phyloP scores from a whole-genome alignment of 2,113 vertebrate species.

The Pterocles orientalis region DNA sequence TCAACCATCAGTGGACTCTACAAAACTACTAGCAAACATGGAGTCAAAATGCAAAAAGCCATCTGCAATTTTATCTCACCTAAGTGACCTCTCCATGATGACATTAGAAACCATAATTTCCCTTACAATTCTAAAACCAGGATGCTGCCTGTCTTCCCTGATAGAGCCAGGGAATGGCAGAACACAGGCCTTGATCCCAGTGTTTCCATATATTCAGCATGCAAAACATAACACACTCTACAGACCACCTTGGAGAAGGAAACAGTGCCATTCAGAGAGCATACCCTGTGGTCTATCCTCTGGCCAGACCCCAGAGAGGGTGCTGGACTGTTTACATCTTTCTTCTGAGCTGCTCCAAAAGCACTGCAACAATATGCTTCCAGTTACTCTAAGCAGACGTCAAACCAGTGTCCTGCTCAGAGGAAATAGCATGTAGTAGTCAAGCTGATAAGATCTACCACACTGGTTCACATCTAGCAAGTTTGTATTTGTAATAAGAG shows the following conservation, averaged over 20 bases:
- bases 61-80: not conserved
- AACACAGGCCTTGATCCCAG: not conserved
- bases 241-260: not conserved
- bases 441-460: not conserved
- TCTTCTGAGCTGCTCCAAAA: not conserved
- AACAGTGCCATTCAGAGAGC: not conserved
- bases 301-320: not conserved
- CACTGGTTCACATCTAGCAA: not conserved
- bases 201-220: not conserved
- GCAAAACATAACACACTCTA: fast-evolving
- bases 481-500: not conserved
- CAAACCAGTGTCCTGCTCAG: not conserved
- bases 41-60: not conserved
- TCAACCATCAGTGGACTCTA: not conserved
- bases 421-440: not conserved
- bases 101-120: not conserved
- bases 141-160: not conserved
- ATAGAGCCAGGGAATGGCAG: not conserved
- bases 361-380: not conserved
- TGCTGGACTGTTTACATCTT: not conserved
- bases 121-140: not conserved
- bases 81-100: not conserved
- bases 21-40: not conserved
- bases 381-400: not conserved
- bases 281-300: not conserved